Evolutionary conservation across 2,888 invertebrate species (phyloP), one percentile per base, ranked within the genome.

Genomic region (Himalopsyche japonica): DNA sequence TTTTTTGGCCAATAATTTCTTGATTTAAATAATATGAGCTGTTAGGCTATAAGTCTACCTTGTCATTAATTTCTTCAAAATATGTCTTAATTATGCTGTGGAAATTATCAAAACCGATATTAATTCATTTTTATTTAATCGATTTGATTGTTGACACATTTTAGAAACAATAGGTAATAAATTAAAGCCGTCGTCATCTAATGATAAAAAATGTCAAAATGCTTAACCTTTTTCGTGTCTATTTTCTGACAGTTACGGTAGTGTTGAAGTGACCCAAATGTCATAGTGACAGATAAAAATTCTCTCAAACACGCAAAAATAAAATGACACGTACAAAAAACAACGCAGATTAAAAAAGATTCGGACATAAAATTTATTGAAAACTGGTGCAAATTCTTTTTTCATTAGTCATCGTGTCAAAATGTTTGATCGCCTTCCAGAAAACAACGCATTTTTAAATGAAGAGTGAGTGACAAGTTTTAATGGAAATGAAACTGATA

Each of bases 371-470:
- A 43, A 43, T 15, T 3, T 27, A 30, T 70, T 5, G 30, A 10
- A 70, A 27, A 20, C 15, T 12, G 27, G 27, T 30, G 30, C 8
- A 70, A 70, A 70, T 70, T 70, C 70, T 30, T 27, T 70, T 70
- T 70, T 70, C 70, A 70, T 70, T 70, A 70, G 70, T 27, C 70
- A 70, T 70, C 8, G 70, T 30, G 70, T 70, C 70, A 70, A 70
- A 70, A 70, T 70, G 20, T 70, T 70, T 70, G 70, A 70, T 70
- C 30, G 12, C 70, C 48, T 47, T 64, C 70, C 27, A 10, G 15
- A 80, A 79, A 80, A 79, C 80, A 83, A 83, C 37, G 24, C 70
- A 79, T 20, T 15, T n/a, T 43, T 30, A 81, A 81, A 84, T 84
- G 81, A 84, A 84, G 57, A 81, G 10, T 81, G 57, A 81, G 27